These are phyloP conservation scores for Macropus fuliginosus DNA, from an alignment of 2,797 vertebrate species.

Conservation along the genomic window DNA sequence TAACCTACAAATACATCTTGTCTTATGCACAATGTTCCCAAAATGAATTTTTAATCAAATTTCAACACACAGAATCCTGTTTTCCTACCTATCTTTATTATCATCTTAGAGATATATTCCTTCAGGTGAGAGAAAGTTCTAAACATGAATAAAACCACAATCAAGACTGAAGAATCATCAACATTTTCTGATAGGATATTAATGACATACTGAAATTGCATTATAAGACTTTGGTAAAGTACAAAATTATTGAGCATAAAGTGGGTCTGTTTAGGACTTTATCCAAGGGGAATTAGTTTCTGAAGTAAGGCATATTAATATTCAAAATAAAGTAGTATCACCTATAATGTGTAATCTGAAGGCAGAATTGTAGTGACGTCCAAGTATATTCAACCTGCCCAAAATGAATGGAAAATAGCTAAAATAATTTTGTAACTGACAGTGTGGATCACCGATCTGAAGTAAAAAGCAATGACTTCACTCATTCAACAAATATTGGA, in stretches of 20 bases:
- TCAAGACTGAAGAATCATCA: background rate
- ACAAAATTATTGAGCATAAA: background rate
- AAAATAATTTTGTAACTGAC: background rate
- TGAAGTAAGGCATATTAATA: background rate
- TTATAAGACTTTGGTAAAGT: background rate
- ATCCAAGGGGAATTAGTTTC: background rate
- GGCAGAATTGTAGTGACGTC: background rate
- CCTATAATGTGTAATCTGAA: background rate
- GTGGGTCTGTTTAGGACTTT: background rate
- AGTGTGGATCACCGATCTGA: background rate
- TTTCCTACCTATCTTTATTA: background rate
- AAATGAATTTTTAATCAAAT: background rate
- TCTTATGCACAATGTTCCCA: background rate
- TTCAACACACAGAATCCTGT: background rate
- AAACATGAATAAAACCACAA: background rate
- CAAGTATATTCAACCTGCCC: background rate
- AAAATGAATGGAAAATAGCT: background rate
- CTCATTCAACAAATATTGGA: background rate
- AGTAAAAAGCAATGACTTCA: background rate
- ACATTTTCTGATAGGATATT: background rate
- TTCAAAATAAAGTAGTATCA: background rate
- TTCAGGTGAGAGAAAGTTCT: background rate
- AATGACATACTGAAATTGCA: background rate
- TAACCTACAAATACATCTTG: background rate
- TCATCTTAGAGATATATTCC: background rate